Evolutionary conservation across 1,140 invertebrate species (phyloP).

Genomic region (Nasonia longicornis): DNA sequence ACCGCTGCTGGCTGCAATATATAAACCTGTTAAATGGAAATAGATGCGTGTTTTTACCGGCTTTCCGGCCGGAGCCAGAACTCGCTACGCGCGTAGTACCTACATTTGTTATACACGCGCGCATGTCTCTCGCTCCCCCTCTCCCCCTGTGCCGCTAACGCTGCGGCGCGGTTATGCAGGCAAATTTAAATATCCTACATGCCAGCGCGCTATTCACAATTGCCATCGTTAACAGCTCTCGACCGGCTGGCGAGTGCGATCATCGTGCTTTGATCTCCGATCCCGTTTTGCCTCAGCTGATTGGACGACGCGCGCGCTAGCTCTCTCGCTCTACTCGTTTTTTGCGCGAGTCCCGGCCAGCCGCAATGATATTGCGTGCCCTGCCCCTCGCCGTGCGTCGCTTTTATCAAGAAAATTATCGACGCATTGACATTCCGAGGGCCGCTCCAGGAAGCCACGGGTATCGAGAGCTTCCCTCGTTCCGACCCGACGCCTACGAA

Average conservation of each 20-base stretch:
- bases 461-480: too few relatives aligned
- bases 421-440: constrained; percentile 3
- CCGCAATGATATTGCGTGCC: constrained; percentile 25
- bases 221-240: constrained; percentile 58
- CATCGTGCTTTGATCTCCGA: constrained; percentile 40
- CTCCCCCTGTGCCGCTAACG: constrained; percentile 19
- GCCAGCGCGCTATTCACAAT: constrained; percentile 45
- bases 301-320: constrained; percentile 39
- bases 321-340: not conserved
- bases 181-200: constrained; percentile 65
- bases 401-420: constrained; percentile 20
- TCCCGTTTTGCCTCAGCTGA: constrained; percentile 30
- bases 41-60: constrained; percentile 69
- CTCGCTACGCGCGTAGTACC: constrained; percentile 49
- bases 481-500: not conserved
- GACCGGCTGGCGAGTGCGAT: constrained; percentile 37
- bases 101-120: constrained; percentile 26
- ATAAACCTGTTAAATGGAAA: constrained; percentile 70
- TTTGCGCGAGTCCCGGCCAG: not conserved
- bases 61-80: constrained; percentile 53
- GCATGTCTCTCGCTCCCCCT: not conserved
- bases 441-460: not conserved
- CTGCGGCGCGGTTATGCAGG: constrained; percentile 61
- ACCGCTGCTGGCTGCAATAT: constrained; percentile 55
- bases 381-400: not conserved